Evolutionary conservation across 2,113 vertebrate species (phyloP), one percentile per base, ranked within the genome.

Genomic region (Electrona antarctica): DNA sequence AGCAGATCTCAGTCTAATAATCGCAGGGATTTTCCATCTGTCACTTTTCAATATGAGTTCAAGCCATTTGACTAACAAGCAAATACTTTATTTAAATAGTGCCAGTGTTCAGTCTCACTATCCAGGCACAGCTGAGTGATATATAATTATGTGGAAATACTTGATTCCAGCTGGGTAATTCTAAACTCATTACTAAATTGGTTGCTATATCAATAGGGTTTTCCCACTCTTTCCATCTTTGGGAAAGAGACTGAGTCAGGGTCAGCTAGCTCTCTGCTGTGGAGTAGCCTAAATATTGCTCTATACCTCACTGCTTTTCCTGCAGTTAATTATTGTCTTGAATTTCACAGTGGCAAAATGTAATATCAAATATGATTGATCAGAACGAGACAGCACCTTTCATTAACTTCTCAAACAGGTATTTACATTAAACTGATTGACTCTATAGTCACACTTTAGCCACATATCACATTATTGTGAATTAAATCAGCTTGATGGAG

Each of bases 401-500:
- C 75, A 82, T 83, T 76, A 8, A 74, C 70, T 80, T 55, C 49
- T 77, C 10, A 80, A 75, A 85, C 57, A 60, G 60, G 56, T 85
- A 41, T 88, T 85, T 87, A 78, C 73, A 83, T 81, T 84, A 88
- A 86, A 90, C 78, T 78, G 77, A 76, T 76, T 88, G 82, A 87
- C 71, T 80, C 76, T 79, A 77, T 79, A 77, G 65, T 81, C 73
- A 89, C 84, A 83, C 75, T 69, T 85, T 88, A 85, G 69, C 70
- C n/a, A 85, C 82, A 78, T 84, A 76, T 85, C 78, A 86, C 76
- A 71, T 74, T 82, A 71, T 57, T 73, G 71, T 79, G 73, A 81
- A 80, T 60, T 91, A 90, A 91, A 90, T 86, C 79, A 51, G 71
- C 65, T 86, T 73, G 52, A 64, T 89, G 76, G 47, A 66, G 63